Percentiles rank a stretch among this genome's conserved stretches.
Evolutionary conservation across 2,888 invertebrate species (phyloP).

Genomic region (Ceratothoa steindachneri): DNA sequence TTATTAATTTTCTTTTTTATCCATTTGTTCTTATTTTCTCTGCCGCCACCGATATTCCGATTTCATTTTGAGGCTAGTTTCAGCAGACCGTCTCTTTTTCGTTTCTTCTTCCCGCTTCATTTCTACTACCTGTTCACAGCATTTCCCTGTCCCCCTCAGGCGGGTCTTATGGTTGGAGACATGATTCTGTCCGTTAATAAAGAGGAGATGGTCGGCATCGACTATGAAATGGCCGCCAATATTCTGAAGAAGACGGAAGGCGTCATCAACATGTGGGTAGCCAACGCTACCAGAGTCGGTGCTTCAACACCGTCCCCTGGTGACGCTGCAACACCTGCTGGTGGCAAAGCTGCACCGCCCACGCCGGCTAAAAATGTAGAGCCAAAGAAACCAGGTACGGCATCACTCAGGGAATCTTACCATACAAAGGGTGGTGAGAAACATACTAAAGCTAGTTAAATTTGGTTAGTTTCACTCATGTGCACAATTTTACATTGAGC

Average conservation of each 20-base stretch:
- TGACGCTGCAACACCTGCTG: not conserved
- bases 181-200: conserved; percentile 94
- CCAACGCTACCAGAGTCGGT: conserved; percentile 70
- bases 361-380: conserved; percentile 50
- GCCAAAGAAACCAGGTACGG: conserved; percentile 50
- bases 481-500: no score
- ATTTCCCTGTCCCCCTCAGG: conserved; percentile 59
- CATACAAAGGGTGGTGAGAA: no score
- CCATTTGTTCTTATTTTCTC: no score
- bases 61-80: no score
- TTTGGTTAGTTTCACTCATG: no score
- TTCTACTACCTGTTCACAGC: no score
- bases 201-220: conserved; percentile 78
- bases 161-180: conserved; percentile 92
- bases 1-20: no score
- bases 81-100: no score
- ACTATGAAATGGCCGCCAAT: conserved; percentile 67
- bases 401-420: not conserved
- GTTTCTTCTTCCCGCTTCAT: no score
- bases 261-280: conserved; percentile 73
- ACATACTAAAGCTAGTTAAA: no score
- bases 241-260: conserved; percentile 86
- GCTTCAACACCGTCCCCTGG: not conserved
- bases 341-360: not conserved
- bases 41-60: no score